These are phyloP conservation scores for Manis pentadactyla DNA, from an alignment of 2,797 vertebrate species.

Conservation along the genomic window DNA sequence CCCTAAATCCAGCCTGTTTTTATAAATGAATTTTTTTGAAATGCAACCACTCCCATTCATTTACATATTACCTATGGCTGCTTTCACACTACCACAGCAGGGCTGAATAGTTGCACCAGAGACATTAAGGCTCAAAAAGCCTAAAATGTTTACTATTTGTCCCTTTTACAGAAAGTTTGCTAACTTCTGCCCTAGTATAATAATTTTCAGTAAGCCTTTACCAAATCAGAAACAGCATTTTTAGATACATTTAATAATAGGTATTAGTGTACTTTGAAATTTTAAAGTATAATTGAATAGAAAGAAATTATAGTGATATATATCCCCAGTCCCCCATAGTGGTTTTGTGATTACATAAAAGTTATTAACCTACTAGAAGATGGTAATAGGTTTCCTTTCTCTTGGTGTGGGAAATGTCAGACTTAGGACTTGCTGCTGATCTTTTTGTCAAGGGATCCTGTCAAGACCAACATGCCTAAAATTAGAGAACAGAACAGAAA, in stretches of 20 bases:
- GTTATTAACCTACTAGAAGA: constrained; percentile 28
- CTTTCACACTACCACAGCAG: not conserved
- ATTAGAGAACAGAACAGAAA: constrained; percentile 70
- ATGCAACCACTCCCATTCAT: not conserved
- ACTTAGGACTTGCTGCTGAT: constrained; percentile 13
- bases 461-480: constrained; percentile 60
- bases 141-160: constrained; percentile 1
- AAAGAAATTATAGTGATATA: not conserved
- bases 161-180: not conserved
- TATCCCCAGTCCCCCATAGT: not conserved
- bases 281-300: constrained; percentile 9
- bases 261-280: constrained; percentile 7
- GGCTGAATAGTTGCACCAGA: not conserved
- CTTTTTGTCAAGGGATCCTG: constrained; percentile 55
- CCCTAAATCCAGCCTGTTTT: not conserved
- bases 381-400: not conserved
- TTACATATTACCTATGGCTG: not conserved
- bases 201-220: not conserved
- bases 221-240: not conserved
- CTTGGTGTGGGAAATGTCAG: constrained; percentile 32
- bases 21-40: constrained; percentile 47
- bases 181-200: not conserved
- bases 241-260: not conserved
- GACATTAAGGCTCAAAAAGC: not conserved
- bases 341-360: constrained; percentile 43